Base-by-base conservation (phyloP, 2,797 vertebrate genomes). In the Pyrocephalus nanus region DNA sequence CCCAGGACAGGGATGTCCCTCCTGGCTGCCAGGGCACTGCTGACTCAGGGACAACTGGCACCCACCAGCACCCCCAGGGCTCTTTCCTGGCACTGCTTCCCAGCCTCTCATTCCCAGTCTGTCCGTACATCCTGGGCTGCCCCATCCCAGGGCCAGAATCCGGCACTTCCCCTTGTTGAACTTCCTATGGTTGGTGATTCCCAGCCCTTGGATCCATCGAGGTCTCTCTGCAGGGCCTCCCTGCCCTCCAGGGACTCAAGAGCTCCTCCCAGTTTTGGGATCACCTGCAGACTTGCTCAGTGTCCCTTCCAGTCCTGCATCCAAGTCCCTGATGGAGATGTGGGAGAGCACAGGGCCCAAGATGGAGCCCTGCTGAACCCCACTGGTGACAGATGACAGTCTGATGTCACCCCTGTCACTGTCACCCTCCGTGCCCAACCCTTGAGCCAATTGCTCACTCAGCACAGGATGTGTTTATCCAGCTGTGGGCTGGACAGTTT, bases 191-290 rank as follows among this genome's bases (percentile, higher is more conserved):
- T 11, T 57, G 62, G 22, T 32, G 42, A 67, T 38, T 34, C 51
- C 22, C 62, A 47, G 22, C 11, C 17, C 42, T 66, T 17, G 26
- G 0, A 27, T 48, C 6, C 38, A n/a, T 8, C 2, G 1, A 66
- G 62, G 42, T 57, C n/a, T 78, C 61, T 32, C 51, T 66, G 62
- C 27, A 32, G 51, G 21, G 13, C 16, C 17, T 55, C 47, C 47
- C 47, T 48, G 47, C 47, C 47, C 8, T 25, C 23, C 3, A 25
- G 47, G 23, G 47, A 48, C 47, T 48, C 47, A 48, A 15, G 12
- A 25, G 23, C 13, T 21, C 23, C 47, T 48, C 47, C 47, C 47
- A 25, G 47, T 48, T 48, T 14, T 48, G 47, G 47, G 47, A 48
- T 48, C 47, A 25, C 23, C 47, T 8, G 4, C 47, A 48, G 8